Conservation (phyloP, 2,888 invertebrate genomes). For the Coleophora flavipennella region DNA sequence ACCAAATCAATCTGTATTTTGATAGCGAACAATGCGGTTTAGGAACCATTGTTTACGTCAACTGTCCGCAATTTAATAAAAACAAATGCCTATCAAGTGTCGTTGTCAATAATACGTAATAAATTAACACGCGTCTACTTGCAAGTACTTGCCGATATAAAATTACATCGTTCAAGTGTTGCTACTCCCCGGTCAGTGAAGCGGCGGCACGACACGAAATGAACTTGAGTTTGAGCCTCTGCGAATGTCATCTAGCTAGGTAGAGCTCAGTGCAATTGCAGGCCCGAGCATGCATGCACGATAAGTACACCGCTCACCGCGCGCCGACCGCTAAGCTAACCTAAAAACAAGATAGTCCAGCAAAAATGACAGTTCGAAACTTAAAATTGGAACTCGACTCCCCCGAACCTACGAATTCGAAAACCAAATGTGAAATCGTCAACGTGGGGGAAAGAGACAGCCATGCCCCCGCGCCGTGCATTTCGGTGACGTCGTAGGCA, state of each 20-base stretch:
- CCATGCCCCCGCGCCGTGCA: conserved; percentile 45
- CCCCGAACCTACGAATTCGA: no score
- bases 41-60: conserved; percentile 25
- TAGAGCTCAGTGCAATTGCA: conserved; percentile 58
- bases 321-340: conserved; percentile 16
- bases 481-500: conserved; percentile 64
- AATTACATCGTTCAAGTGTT: conserved; percentile 34
- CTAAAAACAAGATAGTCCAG: conserved; percentile 26
- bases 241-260: conserved; percentile 69
- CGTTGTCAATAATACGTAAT: not conserved
- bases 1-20: no score
- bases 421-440: conserved; percentile 45
- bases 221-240: conserved; percentile 63
- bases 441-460: conserved; percentile 53
- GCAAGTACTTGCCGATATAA: conserved; percentile 31
- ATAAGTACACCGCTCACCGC: conserved; percentile 24
- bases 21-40: conserved; percentile 18
- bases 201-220: conserved; percentile 59
- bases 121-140: not conserved
- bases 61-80: conserved; percentile 22
- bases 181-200: conserved; percentile 41
- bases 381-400: conserved; percentile 33
- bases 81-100: conserved; percentile 15
- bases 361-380: conserved; percentile 28
- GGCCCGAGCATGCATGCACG: conserved; percentile 54